These are phyloP conservation scores for Batillaria attramentaria DNA, from an alignment of 1,140 invertebrate species.

Conservation along the genomic window DNA sequence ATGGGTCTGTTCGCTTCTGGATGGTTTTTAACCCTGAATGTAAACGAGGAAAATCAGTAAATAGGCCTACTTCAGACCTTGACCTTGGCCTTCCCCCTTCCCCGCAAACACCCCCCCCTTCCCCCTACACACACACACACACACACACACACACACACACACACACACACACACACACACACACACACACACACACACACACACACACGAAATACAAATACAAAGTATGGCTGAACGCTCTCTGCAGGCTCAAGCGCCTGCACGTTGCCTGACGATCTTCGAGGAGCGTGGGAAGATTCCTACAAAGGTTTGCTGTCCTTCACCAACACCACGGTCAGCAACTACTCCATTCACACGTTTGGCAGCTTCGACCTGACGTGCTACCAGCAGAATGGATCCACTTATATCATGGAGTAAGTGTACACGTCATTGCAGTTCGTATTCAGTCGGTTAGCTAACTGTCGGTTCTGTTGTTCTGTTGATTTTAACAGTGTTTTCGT, in stretches of 20 bases:
- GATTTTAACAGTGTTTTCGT: too few relatives aligned
- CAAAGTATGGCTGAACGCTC: too few relatives aligned
- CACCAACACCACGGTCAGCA: constrained; percentile 33
- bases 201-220: background rate
- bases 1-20: background rate
- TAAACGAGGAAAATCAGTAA: too few relatives aligned
- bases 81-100: too few relatives aligned
- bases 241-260: constrained; percentile 37
- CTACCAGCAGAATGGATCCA: constrained; percentile 29
- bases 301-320: constrained; percentile 44
- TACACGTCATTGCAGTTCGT: background rate
- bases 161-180: constrained; percentile 11
- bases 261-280: constrained; percentile 44
- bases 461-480: too few relatives aligned
- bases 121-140: background rate
- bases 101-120: background rate
- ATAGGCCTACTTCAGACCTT: too few relatives aligned
- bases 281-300: constrained; percentile 43
- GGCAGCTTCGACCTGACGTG: constrained; percentile 47
- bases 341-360: constrained; percentile 42
- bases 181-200: background rate
- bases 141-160: background rate
- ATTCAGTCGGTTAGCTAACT: too few relatives aligned
- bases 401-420: constrained; percentile 54
- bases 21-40: background rate